Percentiles rank a stretch among this genome's conserved stretches.
These are phyloP conservation scores for Ptilodon capucinus DNA, from an alignment of 2,888 invertebrate genomes.

Conservation along the genomic window DNA sequence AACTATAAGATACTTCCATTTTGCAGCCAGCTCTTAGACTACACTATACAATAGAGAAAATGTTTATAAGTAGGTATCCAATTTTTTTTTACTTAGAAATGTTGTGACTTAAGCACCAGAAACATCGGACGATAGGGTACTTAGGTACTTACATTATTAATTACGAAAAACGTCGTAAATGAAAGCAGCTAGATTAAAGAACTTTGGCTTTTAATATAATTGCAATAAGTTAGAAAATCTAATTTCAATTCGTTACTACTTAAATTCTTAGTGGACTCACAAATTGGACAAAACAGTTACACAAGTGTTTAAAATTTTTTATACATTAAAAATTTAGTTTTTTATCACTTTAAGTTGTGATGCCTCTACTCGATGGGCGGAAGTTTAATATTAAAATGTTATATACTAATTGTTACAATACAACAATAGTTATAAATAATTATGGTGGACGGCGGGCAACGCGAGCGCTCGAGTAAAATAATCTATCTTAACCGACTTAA, in stretches of 20 bases:
- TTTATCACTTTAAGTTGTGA: conserved; percentile 41
- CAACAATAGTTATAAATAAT: conserved; percentile 46
- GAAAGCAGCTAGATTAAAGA: conserved; percentile 44
- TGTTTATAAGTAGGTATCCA: conserved; percentile 23
- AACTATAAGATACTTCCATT: too few relatives aligned
- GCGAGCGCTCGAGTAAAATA: too few relatives aligned
- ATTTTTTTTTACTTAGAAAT: conserved; percentile 25
- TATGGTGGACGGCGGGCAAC: conserved; percentile 3
- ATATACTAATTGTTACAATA: conserved; percentile 38
- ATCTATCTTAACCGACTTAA: too few relatives aligned
- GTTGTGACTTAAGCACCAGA: conserved; percentile 52
- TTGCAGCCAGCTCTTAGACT: neutral
- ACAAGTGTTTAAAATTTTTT: conserved; percentile 23
- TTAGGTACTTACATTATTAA: conserved; percentile 22
- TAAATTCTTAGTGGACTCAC: conserved; percentile 38
- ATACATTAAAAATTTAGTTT: conserved; percentile 16
- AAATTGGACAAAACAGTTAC: conserved; percentile 45
- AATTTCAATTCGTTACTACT: conserved; percentile 38
- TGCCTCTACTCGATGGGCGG: conserved; percentile 50
- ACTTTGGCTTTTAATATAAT: conserved; percentile 55
- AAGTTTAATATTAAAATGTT: conserved; percentile 32
- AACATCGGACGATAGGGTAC: conserved; percentile 40
- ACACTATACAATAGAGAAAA: conserved; percentile 30
- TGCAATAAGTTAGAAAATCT: conserved; percentile 44
- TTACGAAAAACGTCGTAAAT: conserved; percentile 23